These are phyloP conservation scores for Pterostichus niger DNA, from an alignment of 2,888 invertebrate genomes.

Conservation along the genomic window DNA sequence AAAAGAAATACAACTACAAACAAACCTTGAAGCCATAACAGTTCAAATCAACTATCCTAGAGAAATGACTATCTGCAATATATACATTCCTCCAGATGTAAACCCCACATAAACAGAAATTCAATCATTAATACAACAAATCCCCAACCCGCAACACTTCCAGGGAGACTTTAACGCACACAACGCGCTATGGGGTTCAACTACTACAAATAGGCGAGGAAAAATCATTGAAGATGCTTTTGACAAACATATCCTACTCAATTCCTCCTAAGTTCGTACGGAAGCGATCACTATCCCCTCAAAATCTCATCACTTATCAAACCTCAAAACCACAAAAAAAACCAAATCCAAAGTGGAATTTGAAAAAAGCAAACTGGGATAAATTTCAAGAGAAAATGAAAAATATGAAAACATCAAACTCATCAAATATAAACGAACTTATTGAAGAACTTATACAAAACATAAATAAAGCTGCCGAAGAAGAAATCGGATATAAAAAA, in stretches of 20 bases:
- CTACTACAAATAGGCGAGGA: constrained; percentile 3
- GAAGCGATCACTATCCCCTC: not conserved
- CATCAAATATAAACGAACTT: not conserved
- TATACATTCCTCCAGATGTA: constrained; percentile 62
- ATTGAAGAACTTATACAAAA: not conserved
- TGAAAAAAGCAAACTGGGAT: not conserved
- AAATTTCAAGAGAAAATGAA: not conserved
- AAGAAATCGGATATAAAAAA: not conserved
- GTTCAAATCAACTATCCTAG: not conserved
- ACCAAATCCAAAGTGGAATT: not conserved
- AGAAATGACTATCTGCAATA: not conserved
- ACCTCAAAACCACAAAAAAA: not conserved
- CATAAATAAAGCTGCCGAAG: not conserved
- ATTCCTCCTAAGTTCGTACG: not conserved
- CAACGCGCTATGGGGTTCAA: not conserved
- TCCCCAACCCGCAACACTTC: not conserved
- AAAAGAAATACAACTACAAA: not conserved
- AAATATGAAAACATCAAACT: not conserved
- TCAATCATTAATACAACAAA: not conserved
- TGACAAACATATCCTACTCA: constrained; percentile 5
- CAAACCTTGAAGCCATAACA: constrained; percentile 57
- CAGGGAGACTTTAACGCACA: constrained; percentile 18
- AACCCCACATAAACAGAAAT: not conserved
- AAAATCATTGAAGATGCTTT: constrained; percentile 19
- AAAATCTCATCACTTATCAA: not conserved